phyloP scores from a whole-genome alignment of 1,140 invertebrate genomes.

The Hylaeus volcanicus region DNA sequence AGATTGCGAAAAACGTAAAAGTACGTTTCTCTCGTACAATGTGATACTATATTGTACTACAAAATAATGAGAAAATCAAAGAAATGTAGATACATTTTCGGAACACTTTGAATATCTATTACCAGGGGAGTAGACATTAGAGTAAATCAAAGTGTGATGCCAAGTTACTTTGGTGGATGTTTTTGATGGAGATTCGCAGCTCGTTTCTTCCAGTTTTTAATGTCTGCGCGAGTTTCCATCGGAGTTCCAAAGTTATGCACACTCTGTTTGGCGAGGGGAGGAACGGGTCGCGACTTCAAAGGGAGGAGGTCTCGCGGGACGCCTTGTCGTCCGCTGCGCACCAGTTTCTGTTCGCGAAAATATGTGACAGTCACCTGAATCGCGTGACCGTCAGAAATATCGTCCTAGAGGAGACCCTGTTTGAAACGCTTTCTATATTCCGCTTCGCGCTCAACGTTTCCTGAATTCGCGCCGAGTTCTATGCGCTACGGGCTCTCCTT shows the following conservation, averaged over 20 bases:
- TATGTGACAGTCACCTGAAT: constrained; percentile 1
- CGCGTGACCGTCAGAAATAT: constrained; percentile 44
- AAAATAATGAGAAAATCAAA: too few species aligned
- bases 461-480: background rate
- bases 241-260: background rate
- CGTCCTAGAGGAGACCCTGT: constrained; percentile 30
- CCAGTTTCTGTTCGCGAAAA: constrained; percentile 6
- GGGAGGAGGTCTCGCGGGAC: background rate
- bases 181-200: background rate
- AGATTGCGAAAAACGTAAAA: too few species aligned
- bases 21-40: too few species aligned
- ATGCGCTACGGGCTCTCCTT: too few species aligned
- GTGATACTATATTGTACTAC: too few species aligned
- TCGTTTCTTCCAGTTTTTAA: background rate
- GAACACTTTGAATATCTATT: too few species aligned
- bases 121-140: background rate
- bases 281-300: background rate
- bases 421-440: constrained; percentile 38
- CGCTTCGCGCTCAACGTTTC: constrained; percentile 9
- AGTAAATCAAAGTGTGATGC: background rate
- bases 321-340: background rate
- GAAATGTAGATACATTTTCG: too few species aligned
- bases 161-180: background rate
- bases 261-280: background rate
- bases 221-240: background rate